Conservation (phyloP, 2,888 invertebrate genomes). For the Liodrosophila aerea region DNA sequence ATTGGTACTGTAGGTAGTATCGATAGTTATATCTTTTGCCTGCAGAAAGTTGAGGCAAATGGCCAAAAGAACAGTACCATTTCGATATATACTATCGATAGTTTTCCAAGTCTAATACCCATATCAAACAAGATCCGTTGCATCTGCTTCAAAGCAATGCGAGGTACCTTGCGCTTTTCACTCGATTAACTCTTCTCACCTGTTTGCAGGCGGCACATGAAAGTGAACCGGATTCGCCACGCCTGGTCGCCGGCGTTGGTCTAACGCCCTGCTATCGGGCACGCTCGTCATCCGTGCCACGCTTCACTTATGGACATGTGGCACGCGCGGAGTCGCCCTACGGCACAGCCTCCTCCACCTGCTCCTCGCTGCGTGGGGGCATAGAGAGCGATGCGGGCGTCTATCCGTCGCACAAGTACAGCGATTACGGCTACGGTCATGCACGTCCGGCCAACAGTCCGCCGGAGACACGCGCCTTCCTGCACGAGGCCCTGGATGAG, state of each 20-base stretch:
- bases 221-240: constrained; percentile 81
- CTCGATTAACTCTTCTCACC: constrained; percentile 54
- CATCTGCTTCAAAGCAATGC: constrained; percentile 32
- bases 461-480: constrained; percentile 81
- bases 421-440: constrained; percentile 14
- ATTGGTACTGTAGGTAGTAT: too few species aligned
- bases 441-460: constrained; percentile 71
- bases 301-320: constrained; percentile 66
- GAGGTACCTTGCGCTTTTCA: constrained; percentile 25
- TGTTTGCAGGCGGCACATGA: constrained; percentile 78
- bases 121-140: neutral
- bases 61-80: too few species aligned
- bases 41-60: too few species aligned
- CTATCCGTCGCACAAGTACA: constrained; percentile 44
- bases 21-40: too few species aligned
- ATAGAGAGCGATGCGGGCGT: constrained; percentile 68
- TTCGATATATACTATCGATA: too few species aligned
- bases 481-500: constrained; percentile 84
- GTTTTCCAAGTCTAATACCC: too few species aligned
- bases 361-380: constrained; percentile 74
- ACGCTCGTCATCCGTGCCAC: constrained; percentile 78
- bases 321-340: constrained; percentile 77
- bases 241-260: constrained; percentile 36
- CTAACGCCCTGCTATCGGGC: constrained; percentile 54
- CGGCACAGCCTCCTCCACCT: constrained; percentile 78